A percentile compares a stretch with the other conserved stretches of the same genome.
These are phyloP conservation scores for Catocala nupta DNA, from an alignment of 2,888 invertebrate species.

Conservation along the genomic window DNA sequence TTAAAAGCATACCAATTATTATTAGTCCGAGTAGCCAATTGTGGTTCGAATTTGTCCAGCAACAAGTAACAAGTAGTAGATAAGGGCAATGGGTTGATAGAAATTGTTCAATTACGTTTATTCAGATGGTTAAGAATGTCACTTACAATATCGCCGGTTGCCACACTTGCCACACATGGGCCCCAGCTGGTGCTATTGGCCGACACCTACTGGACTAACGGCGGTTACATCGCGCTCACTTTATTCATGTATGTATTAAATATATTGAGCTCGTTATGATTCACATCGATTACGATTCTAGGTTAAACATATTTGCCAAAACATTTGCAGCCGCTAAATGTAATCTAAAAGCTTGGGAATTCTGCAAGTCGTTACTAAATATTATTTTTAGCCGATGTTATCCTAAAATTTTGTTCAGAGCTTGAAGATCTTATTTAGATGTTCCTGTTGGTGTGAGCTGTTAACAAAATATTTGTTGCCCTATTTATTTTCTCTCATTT, in stretches of 20 bases:
- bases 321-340: conserved; percentile 23
- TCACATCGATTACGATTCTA: conserved; percentile 43
- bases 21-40: conserved; percentile 74
- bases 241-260: conserved; percentile 25
- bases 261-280: conserved; percentile 42
- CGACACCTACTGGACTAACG: conserved; percentile 43
- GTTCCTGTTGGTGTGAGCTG: too few species aligned
- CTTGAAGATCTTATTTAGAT: neutral
- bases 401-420: neutral
- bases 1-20: conserved; percentile 69
- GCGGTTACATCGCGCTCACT: conserved; percentile 21
- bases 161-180: conserved; percentile 76
- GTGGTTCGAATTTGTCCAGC: conserved; percentile 61
- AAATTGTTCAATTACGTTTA: conserved; percentile 84
- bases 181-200: conserved; percentile 32
- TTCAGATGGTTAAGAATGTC: conserved; percentile 84
- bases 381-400: conserved; percentile 28
- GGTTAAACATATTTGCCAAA: conserved; percentile 45
- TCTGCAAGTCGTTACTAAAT: conserved; percentile 24
- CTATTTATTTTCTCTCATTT: too few species aligned
- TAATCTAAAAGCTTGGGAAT: conserved; percentile 38
- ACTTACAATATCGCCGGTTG: conserved; percentile 80
- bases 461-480: too few species aligned
- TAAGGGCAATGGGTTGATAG: conserved; percentile 84
- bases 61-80: conserved; percentile 60